These are phyloP conservation scores for Sceloporus undulatus DNA, from an alignment of 2,113 vertebrate genomes.

Conservation along the genomic window DNA sequence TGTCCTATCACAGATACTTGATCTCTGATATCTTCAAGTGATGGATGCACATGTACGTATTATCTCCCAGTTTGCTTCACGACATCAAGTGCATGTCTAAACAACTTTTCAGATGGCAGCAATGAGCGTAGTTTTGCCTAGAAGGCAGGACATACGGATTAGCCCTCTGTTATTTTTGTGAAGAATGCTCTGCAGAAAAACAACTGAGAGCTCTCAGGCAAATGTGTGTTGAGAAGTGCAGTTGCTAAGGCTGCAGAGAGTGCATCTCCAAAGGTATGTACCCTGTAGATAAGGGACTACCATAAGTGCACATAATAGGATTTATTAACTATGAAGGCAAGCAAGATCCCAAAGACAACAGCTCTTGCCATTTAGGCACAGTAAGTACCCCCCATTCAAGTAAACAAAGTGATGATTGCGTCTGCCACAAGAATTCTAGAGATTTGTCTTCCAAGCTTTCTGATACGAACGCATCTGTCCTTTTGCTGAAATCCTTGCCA, in stretches of 20 bases:
- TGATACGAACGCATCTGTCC: slow-evolving; percentile 75
- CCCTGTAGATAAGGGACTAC: slow-evolving; percentile 52
- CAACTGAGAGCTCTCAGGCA: not conserved
- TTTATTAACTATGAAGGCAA: slow-evolving; percentile 60
- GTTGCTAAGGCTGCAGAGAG: not conserved
- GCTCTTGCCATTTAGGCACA: slow-evolving; percentile 57
- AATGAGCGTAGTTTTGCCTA: not conserved
- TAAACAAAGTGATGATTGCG: slow-evolving; percentile 66
- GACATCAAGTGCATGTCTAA: not conserved
- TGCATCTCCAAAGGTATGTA: not conserved
- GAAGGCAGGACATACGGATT: not conserved
- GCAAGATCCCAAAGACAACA: slow-evolving; percentile 65
- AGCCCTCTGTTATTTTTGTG: not conserved
- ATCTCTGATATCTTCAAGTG: not conserved
- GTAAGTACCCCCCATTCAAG: slow-evolving; percentile 48
- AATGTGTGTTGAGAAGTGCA: not conserved
- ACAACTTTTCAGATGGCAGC: not conserved
- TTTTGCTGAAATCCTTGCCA: slow-evolving; percentile 79
- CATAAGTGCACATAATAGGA: slow-evolving; percentile 59
- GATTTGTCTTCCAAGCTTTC: slow-evolving; percentile 74
- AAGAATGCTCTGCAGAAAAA: not conserved
- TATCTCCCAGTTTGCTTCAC: too few relatives aligned
- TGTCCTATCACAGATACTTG: not conserved
- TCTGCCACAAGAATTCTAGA: slow-evolving; percentile 67
- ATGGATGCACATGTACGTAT: not conserved